Percentiles rank a stretch among this genome's conserved stretches.
Conservation (phyloP, 1,140 invertebrate genomes). For the Mya arenaria region DNA sequence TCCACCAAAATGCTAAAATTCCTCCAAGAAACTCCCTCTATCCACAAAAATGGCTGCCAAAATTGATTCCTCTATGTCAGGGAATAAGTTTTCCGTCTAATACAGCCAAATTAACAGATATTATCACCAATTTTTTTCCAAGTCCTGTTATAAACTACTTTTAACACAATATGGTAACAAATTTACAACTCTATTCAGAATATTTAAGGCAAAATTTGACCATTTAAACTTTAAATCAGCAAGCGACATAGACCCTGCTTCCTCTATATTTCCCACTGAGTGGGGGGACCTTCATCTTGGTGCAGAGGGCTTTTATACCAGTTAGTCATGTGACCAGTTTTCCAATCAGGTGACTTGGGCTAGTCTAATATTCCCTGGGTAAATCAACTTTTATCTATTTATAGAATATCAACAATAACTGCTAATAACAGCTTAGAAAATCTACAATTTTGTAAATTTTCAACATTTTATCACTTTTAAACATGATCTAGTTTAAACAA, state of each 20-base stretch:
- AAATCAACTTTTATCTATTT: neutral
- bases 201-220: conserved; percentile 18
- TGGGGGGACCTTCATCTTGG: conserved; percentile 51
- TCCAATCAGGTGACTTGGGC: conserved; percentile 10
- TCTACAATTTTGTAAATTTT: no score
- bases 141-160: neutral
- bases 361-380: conserved; percentile 11
- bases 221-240: conserved; percentile 1
- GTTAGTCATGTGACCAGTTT: conserved; percentile 18
- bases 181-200: neutral
- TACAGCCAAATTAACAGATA: conserved; percentile 2
- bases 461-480: no score
- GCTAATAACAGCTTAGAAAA: no score
- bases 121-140: conserved; percentile 9
- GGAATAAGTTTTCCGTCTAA: neutral
- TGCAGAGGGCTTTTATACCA: conserved; percentile 30
- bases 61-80: neutral
- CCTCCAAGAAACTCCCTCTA: neutral
- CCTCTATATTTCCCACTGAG: conserved; percentile 32
- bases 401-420: no score
- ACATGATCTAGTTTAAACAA: no score
- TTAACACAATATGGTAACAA: conserved; percentile 32
- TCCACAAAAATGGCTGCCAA: neutral
- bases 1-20: neutral
- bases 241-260: conserved; percentile 2